Evolutionary conservation across 1,140 invertebrate genomes (phyloP).

Genomic region (Lerema accius): DNA sequence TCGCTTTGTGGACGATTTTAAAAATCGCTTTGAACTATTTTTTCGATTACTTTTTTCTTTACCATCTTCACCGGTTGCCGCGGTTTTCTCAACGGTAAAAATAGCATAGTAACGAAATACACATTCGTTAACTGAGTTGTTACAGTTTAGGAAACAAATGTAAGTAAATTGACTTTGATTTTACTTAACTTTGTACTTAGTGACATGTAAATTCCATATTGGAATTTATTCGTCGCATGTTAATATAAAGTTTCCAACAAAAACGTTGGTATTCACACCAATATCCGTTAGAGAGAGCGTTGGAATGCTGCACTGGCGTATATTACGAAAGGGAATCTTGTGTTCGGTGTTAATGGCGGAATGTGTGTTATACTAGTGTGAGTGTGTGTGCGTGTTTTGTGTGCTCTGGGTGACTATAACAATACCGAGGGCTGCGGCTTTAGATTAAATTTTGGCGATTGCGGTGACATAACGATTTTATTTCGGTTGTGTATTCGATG

Average conservation of each 20-base stretch:
- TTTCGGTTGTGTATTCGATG: too few species aligned
- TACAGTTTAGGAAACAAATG: too few species aligned
- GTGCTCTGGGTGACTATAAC: too few species aligned
- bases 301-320: neutral
- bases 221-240: neutral
- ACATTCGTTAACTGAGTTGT: too few species aligned
- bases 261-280: neutral
- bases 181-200: too few species aligned
- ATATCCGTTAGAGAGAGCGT: neutral
- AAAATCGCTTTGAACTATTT: slow-evolving; percentile 21
- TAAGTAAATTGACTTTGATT: too few species aligned
- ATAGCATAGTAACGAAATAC: too few species aligned
- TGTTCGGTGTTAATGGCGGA: neutral
- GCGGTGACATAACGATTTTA: too few species aligned
- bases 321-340: neutral
- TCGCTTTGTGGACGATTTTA: slow-evolving; percentile 17
- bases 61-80: neutral
- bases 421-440: too few species aligned
- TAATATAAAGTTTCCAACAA: neutral
- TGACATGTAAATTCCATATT: neutral
- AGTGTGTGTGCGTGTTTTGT: too few species aligned
- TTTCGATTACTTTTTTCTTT: slow-evolving; percentile 26
- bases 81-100: too few species aligned
- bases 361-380: neutral
- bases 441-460: too few species aligned